Conservation (phyloP, 2,113 vertebrate species). For the Chaetura pelagica region DNA sequence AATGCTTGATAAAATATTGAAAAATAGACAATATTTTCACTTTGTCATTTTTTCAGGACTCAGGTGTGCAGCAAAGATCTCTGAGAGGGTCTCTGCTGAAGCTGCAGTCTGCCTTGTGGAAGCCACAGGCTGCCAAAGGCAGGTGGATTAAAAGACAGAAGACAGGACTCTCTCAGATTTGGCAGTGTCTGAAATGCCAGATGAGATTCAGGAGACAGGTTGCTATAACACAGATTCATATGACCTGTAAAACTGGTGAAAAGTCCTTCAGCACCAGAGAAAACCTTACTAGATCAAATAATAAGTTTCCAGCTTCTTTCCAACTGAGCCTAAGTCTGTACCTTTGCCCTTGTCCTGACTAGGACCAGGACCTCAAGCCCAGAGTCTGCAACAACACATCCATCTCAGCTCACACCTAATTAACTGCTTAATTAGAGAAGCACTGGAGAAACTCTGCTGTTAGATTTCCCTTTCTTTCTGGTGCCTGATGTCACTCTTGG, state of each 20-base stretch:
- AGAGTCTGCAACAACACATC: neutral
- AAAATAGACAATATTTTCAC: neutral
- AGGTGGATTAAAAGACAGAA: neutral
- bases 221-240: neutral
- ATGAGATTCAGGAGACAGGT: neutral
- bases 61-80: neutral
- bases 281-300: neutral
- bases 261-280: neutral
- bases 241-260: neutral
- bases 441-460: neutral
- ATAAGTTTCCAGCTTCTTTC: neutral
- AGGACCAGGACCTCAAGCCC: neutral
- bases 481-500: neutral
- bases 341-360: neutral
- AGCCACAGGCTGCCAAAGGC: neutral
- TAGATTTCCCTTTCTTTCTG: neutral
- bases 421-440: slow-evolving; percentile 1
- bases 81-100: neutral
- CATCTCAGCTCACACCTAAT: neutral
- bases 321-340: neutral
- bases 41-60: neutral
- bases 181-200: neutral
- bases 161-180: neutral
- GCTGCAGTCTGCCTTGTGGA: neutral
- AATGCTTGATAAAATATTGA: neutral